Percentiles rank a stretch among this genome's conserved stretches.
phyloP scores from a whole-genome alignment of 1,140 invertebrate genomes.

The Chironomus tepperi region DNA sequence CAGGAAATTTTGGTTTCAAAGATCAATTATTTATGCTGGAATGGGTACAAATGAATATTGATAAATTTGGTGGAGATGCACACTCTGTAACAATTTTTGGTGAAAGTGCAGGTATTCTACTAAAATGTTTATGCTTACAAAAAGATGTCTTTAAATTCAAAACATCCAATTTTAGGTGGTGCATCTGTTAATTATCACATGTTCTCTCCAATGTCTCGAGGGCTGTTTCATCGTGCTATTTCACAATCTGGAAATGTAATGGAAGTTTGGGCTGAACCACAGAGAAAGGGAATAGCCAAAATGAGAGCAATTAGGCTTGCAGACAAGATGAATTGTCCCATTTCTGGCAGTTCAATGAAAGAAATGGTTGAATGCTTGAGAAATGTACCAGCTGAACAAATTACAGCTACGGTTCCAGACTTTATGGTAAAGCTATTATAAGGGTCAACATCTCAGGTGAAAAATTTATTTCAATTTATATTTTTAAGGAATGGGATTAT shows the following conservation, averaged over 20 bases:
- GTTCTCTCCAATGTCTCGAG: constrained; percentile 39
- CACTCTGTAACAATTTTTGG: constrained; percentile 49
- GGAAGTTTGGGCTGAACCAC: neutral
- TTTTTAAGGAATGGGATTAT: constrained; percentile 46
- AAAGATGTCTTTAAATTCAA: too few relatives aligned
- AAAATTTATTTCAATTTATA: neutral
- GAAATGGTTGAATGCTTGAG: constrained; percentile 50
- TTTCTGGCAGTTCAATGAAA: neutral
- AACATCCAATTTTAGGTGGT: constrained; percentile 39
- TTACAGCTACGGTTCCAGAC: constrained; percentile 50
- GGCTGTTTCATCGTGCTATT: constrained; percentile 25
- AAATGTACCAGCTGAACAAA: constrained; percentile 46
- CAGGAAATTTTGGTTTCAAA: constrained; percentile 45
- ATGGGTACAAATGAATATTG: constrained; percentile 41
- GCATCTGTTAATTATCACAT: constrained; percentile 42
- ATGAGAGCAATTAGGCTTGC: neutral
- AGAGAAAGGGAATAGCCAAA: neutral
- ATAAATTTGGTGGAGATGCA: constrained; percentile 33
- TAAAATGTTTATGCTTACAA: too few relatives aligned
- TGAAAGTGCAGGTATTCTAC: constrained; percentile 45
- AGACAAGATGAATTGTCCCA: neutral
- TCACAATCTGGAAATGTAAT: neutral
- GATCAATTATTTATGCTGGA: constrained; percentile 41
- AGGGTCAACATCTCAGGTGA: too few relatives aligned
- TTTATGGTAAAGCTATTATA: constrained; percentile 44